Percentiles rank a stretch among this genome's conserved stretches.
Evolutionary conservation across 2,888 invertebrate species (phyloP).

Genomic region (Oxycera nigricornis): DNA sequence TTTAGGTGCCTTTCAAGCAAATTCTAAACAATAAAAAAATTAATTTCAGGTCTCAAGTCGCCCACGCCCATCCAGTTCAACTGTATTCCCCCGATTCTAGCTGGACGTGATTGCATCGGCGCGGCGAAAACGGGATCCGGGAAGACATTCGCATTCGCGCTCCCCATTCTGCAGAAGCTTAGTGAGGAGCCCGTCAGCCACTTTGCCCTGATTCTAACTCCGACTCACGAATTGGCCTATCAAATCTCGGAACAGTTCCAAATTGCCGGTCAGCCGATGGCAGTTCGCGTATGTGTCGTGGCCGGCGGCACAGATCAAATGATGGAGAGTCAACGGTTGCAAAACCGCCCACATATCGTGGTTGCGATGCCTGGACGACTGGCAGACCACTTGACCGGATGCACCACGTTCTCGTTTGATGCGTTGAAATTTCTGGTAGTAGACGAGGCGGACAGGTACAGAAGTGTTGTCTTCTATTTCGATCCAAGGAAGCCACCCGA

Average conservation of each 20-base stretch:
- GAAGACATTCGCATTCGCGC: slow-evolving; percentile 96
- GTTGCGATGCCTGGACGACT: slow-evolving; percentile 96
- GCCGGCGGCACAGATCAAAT: slow-evolving; percentile 97
- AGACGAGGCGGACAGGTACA: slow-evolving; percentile 89
- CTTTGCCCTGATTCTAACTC: slow-evolving; percentile 92
- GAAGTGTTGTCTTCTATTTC: neutral
- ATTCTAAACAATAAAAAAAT: too few species aligned
- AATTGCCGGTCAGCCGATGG: slow-evolving; percentile 87
- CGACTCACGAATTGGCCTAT: slow-evolving; percentile 90
- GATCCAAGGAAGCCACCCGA: neutral
- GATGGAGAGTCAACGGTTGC: slow-evolving; percentile 82
- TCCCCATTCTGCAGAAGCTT: slow-evolving; percentile 90
- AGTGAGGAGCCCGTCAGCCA: slow-evolving; percentile 96
- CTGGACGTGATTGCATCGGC: slow-evolving; percentile 89
- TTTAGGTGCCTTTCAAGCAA: too few species aligned
- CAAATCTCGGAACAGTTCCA: slow-evolving; percentile 96
- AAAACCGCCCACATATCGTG: slow-evolving; percentile 89
- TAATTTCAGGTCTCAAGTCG: slow-evolving; percentile 72
- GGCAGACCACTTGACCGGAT: slow-evolving; percentile 90
- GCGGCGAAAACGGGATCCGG: slow-evolving; percentile 98
- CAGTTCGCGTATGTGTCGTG: slow-evolving; percentile 82
- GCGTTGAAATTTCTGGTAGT: slow-evolving; percentile 86
- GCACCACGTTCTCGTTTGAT: slow-evolving; percentile 80
- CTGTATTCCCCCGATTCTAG: slow-evolving; percentile 79
- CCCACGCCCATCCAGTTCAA: slow-evolving; percentile 85